A percentile compares a stretch with the other conserved stretches of the same genome.
Conservation (phyloP, 2,113 vertebrate species). For the Anas platyrhynchos region DNA sequence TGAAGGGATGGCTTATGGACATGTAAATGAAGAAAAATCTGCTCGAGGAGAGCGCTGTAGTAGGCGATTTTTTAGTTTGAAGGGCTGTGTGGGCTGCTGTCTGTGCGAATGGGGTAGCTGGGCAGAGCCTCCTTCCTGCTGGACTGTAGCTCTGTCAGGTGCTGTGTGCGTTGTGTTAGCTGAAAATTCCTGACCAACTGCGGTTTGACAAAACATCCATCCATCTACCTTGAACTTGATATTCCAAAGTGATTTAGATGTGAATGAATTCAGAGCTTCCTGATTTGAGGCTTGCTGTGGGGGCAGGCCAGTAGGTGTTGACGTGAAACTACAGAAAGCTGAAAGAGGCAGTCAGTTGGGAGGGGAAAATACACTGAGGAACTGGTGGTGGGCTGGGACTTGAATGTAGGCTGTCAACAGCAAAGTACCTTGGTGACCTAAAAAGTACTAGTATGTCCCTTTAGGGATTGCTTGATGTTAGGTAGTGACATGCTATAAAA, state of each 20-base stretch:
- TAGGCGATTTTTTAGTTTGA: neutral
- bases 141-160: neutral
- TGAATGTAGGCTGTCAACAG: neutral
- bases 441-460: neutral
- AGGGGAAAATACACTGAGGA: neutral
- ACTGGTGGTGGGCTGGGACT: neutral
- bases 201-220: neutral
- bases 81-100: neutral
- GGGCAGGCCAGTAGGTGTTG: neutral
- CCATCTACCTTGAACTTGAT: neutral
- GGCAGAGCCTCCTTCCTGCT: neutral
- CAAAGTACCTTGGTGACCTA: slow-evolving; percentile 21
- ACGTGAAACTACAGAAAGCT: neutral
- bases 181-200: neutral
- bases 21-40: neutral
- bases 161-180: neutral
- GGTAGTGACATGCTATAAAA: slow-evolving; percentile 21
- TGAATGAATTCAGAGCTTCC: neutral
- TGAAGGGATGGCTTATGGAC: neutral
- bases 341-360: neutral
- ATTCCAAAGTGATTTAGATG: neutral
- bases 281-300: neutral
- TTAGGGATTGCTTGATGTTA: neutral
- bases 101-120: neutral
- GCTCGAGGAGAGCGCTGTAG: neutral